Evolutionary conservation across 1,140 invertebrate species (phyloP).

Genomic region (Pachyrhynchus sulphureomaculatus): DNA sequence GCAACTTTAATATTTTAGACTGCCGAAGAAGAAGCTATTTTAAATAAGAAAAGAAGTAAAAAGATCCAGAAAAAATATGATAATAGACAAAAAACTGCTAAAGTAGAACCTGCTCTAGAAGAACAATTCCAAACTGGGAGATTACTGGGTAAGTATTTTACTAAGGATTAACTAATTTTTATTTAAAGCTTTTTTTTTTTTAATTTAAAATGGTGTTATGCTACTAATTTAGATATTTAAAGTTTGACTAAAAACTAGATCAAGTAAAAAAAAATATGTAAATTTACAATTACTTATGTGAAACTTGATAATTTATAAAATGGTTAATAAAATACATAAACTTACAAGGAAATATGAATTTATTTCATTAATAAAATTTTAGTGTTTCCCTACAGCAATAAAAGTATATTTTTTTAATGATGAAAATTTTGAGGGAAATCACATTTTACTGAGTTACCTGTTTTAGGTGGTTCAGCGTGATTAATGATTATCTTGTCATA

Average conservation of each 20-base stretch:
- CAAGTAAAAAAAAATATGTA: too few relatives aligned
- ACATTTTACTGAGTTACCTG: conserved; percentile 53
- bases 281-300: too few relatives aligned
- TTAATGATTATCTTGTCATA: conserved; percentile 72
- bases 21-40: conserved; percentile 89
- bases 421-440: conserved; percentile 52
- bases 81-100: conserved; percentile 85
- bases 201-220: too few relatives aligned
- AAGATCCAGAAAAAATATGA: conserved; percentile 93
- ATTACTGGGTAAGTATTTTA: conserved; percentile 72
- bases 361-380: too few relatives aligned
- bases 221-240: too few relatives aligned
- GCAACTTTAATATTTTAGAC: conserved; percentile 67
- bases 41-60: conserved; percentile 90
- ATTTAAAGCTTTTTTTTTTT: not conserved
- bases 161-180: not conserved
- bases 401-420: conserved; percentile 49
- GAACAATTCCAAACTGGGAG: conserved; percentile 97
- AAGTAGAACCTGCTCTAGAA: conserved; percentile 90
- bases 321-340: too few relatives aligned
- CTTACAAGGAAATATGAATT: too few relatives aligned
- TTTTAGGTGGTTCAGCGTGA: conserved; percentile 63
- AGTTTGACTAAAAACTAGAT: too few relatives aligned
- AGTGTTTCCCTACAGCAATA: too few relatives aligned
- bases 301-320: too few relatives aligned